Conservation (phyloP, 2,888 invertebrate species). For the Corythucha ciliata region DNA sequence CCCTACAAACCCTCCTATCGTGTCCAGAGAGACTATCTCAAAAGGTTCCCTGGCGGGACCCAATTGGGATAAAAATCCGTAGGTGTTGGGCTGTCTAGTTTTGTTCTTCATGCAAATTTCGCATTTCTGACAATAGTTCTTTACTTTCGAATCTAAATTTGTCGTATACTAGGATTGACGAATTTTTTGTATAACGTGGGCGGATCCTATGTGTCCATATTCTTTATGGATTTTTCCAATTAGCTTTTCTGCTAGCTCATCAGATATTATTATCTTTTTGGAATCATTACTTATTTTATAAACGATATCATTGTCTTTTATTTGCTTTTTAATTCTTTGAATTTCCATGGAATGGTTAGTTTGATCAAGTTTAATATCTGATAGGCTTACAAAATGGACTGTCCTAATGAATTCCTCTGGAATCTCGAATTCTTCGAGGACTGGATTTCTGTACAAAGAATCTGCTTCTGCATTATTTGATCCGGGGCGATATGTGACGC, state of each 20-base stretch:
- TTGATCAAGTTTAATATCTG: constrained; percentile 29
- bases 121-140: constrained; percentile 30
- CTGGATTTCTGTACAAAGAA: constrained; percentile 4
- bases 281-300: constrained; percentile 23
- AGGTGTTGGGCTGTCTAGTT: constrained; percentile 33
- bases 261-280: constrained; percentile 5
- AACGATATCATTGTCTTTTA: not conserved
- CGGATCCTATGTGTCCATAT: constrained; percentile 18
- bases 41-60: constrained; percentile 36
- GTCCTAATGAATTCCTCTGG: constrained; percentile 26
- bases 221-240: constrained; percentile 5
- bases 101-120: constrained; percentile 37
- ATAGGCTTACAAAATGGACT: constrained; percentile 28
- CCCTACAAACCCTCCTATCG: constrained; percentile 37
- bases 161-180: not conserved
- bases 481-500: constrained; percentile 7
- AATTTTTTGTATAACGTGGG: constrained; percentile 9
- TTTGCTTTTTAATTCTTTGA: no score
- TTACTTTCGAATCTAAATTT: constrained; percentile 30
- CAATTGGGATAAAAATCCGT: constrained; percentile 35
- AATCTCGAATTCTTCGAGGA: constrained; percentile 25
- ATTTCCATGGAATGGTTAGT: constrained; percentile 25
- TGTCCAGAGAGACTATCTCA: constrained; percentile 37
- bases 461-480: constrained; percentile 4
- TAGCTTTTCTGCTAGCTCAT: constrained; percentile 12